phyloP scores from a whole-genome alignment of 2,797 vertebrate genomes.

The Enteromius trimaculatus region DNA sequence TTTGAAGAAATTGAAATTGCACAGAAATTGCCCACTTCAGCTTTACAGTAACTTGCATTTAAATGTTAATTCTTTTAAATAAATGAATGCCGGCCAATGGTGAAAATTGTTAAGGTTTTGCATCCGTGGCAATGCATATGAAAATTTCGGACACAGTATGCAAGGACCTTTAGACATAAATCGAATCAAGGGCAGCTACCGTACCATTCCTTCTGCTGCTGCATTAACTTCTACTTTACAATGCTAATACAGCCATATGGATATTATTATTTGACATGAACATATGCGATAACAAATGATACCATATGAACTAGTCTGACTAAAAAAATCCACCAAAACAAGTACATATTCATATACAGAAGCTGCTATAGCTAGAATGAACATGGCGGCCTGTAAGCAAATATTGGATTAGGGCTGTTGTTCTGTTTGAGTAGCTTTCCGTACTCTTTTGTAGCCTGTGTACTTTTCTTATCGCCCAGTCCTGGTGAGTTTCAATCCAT shows the following conservation, averaged over 20 bases:
- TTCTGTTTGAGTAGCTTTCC: conserved; percentile 50
- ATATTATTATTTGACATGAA: conserved; percentile 9
- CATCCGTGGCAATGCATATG: too few relatives aligned
- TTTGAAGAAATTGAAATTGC: background rate
- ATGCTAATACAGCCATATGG: conserved; percentile 11
- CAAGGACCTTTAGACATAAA: background rate
- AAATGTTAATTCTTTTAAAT: background rate
- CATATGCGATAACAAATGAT: conserved; percentile 10
- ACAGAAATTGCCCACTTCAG: background rate
- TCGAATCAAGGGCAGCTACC: background rate
- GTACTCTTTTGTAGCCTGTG: conserved; percentile 27
- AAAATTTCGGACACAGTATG: too few relatives aligned
- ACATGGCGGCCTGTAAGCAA: conserved; percentile 63
- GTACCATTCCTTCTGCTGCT: background rate
- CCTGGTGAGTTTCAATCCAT: conserved; percentile 25
- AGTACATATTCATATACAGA: background rate
- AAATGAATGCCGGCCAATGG: background rate
- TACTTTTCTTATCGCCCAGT: conserved; percentile 50
- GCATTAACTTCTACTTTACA: background rate
- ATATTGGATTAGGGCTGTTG: conserved; percentile 73
- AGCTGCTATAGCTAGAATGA: background rate
- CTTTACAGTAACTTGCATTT: background rate
- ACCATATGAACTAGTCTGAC: conserved; percentile 26
- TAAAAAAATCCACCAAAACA: background rate
- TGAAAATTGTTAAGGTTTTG: too few relatives aligned